Evolutionary conservation across 2,888 invertebrate genomes (phyloP), one percentile per base, ranked within the genome.

Genomic region (Endomychus coccineus): DNA sequence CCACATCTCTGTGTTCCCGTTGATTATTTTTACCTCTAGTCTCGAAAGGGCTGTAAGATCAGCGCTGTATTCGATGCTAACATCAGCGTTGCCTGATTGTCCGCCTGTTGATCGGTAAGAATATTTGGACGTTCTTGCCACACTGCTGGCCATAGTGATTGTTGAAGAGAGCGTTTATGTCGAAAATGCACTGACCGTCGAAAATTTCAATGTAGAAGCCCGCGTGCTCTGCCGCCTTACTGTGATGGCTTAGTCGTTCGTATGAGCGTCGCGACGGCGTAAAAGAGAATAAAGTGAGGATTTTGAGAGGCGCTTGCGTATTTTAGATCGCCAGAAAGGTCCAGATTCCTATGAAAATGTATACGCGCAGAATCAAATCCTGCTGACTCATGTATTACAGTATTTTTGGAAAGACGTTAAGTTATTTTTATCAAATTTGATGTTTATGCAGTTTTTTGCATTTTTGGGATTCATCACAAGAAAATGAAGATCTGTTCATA

Each of bases 41-140:
- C 91, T 85, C 73, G 89, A 83, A 71, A 92, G 82, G 71, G 89
- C 86, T 74, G 86, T 88, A 72, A 91, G 76, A 75, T 92, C 91
- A 74, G 87, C 78, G 73, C 83, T 83, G 74, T 91, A 92, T 76
- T 91, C 91, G 75, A 92, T 89, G 80, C 83, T 89, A 68, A 91
- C 86, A 75, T 90, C 89, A 71, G 87, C 83, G 51, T 67, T 64
- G 44, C 73, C 75, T 60, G 72, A 78, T 69, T 79, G 81, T 65
- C 79, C 81, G 63, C 85, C 86, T 66, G 80, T 78, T 66, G 88
- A 86, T 70, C 89, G 83, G 77, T 92, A 92, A 67, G 83, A 80
- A 75, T 91, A 91, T 74, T 88, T 90, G 68, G 88, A 86, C 66
- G 83, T 76, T 75, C 88, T 88, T 69, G 64, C 62, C 46, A 64